phyloP scores from a whole-genome alignment of 2,888 invertebrate species.

The Plebejus anna region DNA sequence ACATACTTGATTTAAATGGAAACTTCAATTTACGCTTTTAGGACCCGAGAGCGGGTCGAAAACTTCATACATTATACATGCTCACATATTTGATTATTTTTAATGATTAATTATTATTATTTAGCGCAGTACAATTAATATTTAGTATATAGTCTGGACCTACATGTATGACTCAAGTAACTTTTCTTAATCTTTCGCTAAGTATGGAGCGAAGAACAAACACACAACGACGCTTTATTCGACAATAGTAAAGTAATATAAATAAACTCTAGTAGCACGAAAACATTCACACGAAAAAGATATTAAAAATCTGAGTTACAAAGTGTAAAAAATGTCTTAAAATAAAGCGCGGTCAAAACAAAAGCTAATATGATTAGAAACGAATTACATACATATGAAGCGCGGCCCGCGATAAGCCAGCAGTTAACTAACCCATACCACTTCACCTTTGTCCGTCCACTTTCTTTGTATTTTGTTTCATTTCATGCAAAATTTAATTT shows the following conservation, averaged over 20 bases:
- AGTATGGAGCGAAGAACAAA: neutral
- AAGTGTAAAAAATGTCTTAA: slow-evolving; percentile 4
- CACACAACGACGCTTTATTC: neutral
- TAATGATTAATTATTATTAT: neutral
- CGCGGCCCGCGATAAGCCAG: slow-evolving; percentile 45
- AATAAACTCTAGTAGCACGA: neutral
- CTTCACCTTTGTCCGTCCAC: slow-evolving; percentile 70
- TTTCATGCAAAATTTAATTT: slow-evolving; percentile 80
- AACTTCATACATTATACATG: neutral
- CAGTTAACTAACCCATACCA: slow-evolving; percentile 66
- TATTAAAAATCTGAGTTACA: slow-evolving; percentile 2
- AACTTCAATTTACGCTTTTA: slow-evolving; percentile 23
- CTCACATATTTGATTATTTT: slow-evolving; percentile 8
- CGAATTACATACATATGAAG: slow-evolving; percentile 67
- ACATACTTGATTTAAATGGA: slow-evolving; percentile 35
- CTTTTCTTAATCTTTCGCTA: neutral
- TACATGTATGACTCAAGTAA: neutral
- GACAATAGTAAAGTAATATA: neutral
- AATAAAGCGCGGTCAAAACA: slow-evolving; percentile 44
- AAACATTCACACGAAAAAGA: slow-evolving; percentile 6
- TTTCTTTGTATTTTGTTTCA: slow-evolving; percentile 79
- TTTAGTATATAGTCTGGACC: neutral
- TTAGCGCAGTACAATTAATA: neutral
- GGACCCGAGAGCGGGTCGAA: neutral
- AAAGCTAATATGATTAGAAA: slow-evolving; percentile 76